Percentiles rank a stretch among this genome's conserved stretches.
These are phyloP conservation scores for Melangyna quadrimaculata DNA, from an alignment of 2,888 invertebrate genomes.

Conservation along the genomic window DNA sequence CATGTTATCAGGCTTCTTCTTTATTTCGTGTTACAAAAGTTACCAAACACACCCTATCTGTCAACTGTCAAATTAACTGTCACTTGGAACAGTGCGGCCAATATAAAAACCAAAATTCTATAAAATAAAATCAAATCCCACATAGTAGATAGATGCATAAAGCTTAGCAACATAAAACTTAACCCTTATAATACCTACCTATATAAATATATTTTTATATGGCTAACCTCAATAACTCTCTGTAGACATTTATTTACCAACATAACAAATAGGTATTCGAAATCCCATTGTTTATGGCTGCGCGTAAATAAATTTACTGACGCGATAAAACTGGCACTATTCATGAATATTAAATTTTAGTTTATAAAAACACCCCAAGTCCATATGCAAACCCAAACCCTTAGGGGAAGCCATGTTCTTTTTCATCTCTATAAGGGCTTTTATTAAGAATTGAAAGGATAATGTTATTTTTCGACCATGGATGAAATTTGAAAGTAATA, in stretches of 20 bases:
- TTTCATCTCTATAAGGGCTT: background rate
- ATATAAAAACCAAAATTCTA: too few relatives aligned
- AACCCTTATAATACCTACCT: too few relatives aligned
- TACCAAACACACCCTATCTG: too few relatives aligned
- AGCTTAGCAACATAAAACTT: background rate
- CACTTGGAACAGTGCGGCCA: too few relatives aligned
- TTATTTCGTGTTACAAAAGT: too few relatives aligned
- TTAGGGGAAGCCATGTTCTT: background rate
- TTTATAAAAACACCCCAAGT: conserved; percentile 18
- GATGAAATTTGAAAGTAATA: conserved; percentile 17
- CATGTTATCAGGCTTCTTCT: too few relatives aligned
- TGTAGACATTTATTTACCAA: background rate
- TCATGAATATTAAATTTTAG: conserved; percentile 63
- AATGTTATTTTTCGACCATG: conserved; percentile 3
- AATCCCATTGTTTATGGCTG: background rate
- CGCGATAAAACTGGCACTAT: conserved; percentile 60
- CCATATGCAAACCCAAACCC: too few relatives aligned
- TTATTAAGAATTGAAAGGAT: conserved; percentile 5
- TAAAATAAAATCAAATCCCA: too few relatives aligned
- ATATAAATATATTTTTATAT: background rate
- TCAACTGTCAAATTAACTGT: too few relatives aligned
- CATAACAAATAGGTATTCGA: background rate
- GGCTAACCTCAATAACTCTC: background rate
- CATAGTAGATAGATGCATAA: too few relatives aligned
- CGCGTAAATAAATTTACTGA: conserved; percentile 41